These are phyloP conservation scores for Sinocyclocheilus grahami DNA, from an alignment of 2,113 vertebrate genomes.

Conservation along the genomic window DNA sequence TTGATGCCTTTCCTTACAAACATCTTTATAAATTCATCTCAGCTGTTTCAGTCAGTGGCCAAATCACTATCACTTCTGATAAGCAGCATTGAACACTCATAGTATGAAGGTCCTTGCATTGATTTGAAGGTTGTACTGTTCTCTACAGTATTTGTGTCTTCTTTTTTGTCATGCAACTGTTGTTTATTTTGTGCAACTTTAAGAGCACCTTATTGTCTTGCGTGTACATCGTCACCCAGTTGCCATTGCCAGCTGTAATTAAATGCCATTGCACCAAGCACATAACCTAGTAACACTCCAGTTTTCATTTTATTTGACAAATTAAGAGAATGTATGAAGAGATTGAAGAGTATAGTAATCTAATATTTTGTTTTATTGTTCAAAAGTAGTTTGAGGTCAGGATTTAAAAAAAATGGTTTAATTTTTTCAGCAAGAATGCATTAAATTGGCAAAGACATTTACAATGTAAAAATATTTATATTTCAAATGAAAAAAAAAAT, in stretches of 20 bases:
- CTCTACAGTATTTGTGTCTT: background rate
- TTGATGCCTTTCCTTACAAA: background rate
- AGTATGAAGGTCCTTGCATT: background rate
- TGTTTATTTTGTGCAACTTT: background rate
- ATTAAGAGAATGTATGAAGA: background rate
- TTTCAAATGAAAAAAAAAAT: background rate
- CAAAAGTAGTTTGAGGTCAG: background rate
- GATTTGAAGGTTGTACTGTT: background rate
- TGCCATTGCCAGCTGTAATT: background rate
- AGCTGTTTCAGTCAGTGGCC: background rate
- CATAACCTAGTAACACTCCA: constrained; percentile 10
- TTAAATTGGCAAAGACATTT: background rate
- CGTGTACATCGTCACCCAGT: background rate
- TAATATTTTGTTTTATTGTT: background rate
- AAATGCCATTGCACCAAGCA: background rate
- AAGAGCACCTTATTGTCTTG: background rate
- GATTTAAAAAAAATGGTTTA: background rate
- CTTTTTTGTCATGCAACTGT: constrained; percentile 3
- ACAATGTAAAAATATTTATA: background rate
- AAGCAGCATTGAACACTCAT: background rate
- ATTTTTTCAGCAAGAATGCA: background rate
- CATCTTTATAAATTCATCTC: background rate
- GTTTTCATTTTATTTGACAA: background rate
- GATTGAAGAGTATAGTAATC: background rate
- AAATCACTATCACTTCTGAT: constrained; percentile 13